Conservation (phyloP, 2,113 vertebrate species). For the Prinia subflava region DNA sequence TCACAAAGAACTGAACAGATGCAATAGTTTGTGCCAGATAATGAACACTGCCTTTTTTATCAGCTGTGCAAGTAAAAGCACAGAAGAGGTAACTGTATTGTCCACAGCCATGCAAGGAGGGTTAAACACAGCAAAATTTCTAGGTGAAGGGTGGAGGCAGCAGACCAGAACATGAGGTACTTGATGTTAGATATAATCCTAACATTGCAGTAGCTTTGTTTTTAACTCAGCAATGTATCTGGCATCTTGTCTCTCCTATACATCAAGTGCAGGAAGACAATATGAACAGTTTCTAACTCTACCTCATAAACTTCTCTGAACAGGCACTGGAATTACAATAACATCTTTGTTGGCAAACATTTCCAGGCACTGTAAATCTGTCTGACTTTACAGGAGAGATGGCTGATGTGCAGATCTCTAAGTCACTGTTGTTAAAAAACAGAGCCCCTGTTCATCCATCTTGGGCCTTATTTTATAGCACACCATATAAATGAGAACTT, state of each 20-base stretch:
- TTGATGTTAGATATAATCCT: not conserved
- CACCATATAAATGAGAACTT: conserved; percentile 48
- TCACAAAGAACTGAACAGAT: not conserved
- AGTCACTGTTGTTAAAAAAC: conserved; percentile 62
- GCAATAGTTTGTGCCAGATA: not conserved
- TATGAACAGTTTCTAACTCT: conserved; percentile 43
- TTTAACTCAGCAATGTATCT: not conserved
- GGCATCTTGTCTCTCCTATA: conserved; percentile 5
- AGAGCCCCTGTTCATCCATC: conserved; percentile 55
- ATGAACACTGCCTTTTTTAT: not conserved
- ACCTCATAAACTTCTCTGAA: conserved; percentile 56
- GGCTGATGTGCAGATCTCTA: conserved; percentile 52
- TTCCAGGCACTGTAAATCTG: conserved; percentile 60
- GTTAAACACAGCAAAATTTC: not conserved
- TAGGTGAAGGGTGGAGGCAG: not conserved
- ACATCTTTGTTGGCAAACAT: conserved; percentile 67
- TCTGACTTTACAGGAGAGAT: conserved; percentile 40
- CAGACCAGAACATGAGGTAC: not conserved
- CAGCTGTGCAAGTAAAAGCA: not conserved
- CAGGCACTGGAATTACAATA: conserved; percentile 48
- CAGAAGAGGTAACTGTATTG: not conserved
- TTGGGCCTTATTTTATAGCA: conserved; percentile 49
- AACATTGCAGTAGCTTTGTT: conserved; percentile 9
- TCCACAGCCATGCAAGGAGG: not conserved
- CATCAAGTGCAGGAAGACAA: conserved; percentile 48